phyloP scores from a whole-genome alignment of 2,797 vertebrate species.

The Chromis chromis region DNA sequence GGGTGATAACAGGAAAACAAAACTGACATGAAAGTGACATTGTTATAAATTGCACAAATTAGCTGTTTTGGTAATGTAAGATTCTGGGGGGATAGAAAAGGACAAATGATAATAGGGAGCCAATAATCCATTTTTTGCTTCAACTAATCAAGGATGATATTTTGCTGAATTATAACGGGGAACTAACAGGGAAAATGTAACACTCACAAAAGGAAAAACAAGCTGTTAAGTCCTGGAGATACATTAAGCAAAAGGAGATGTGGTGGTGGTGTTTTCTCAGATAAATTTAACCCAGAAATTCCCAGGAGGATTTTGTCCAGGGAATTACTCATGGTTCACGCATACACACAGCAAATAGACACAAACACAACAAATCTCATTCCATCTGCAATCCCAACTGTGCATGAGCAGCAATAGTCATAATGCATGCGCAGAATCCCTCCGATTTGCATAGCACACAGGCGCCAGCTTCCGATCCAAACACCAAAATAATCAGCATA shows the following conservation, averaged over 20 bases:
- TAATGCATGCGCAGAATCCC: conserved; percentile 47
- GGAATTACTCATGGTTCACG: conserved; percentile 49
- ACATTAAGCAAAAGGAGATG: conserved; percentile 4
- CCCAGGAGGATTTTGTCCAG: conserved; percentile 45
- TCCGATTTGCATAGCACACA: conserved; percentile 49
- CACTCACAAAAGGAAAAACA: conserved; percentile 29
- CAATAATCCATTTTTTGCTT: conserved; percentile 42
- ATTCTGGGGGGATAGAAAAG: conserved; percentile 10
- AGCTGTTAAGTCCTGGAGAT: conserved; percentile 30
- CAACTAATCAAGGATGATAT: conserved; percentile 32
- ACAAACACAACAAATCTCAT: conserved; percentile 55
- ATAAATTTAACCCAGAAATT: conserved; percentile 63
- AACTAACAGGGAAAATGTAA: conserved; percentile 30
- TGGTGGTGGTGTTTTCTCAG: conserved; percentile 40
- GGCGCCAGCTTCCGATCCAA: conserved; percentile 36
- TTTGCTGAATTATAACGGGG: conserved; percentile 29
- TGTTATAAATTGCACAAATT: conserved; percentile 54
- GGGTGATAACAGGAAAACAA: conserved; percentile 51
- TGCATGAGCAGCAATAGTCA: conserved; percentile 38
- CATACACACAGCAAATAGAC: conserved; percentile 21
- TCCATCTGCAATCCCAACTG: conserved; percentile 57
- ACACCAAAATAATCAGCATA: conserved; percentile 59
- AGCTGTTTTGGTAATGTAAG: conserved; percentile 33
- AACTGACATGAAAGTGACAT: conserved; percentile 47
- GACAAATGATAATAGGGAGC: conserved; percentile 48